Base-by-base conservation (phyloP, 2,888 invertebrate species). In the Imbricaverruca yamaguchii region DNA sequence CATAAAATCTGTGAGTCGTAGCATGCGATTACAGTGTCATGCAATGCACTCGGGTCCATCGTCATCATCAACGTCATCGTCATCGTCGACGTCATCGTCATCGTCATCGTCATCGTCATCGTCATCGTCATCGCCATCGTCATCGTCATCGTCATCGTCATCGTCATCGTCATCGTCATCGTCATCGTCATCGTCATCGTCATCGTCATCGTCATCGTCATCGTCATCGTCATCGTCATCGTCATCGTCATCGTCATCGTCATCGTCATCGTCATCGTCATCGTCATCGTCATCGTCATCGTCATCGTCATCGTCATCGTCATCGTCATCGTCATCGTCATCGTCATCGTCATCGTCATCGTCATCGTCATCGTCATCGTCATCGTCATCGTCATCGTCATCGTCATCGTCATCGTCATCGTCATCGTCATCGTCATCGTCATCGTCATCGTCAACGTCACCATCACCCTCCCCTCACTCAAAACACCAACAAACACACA, bases 361-460 rank as follows among this genome's bases (percentile, higher is more conserved):
- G 57, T 80, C 80, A 80, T 80, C 80, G 57, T 80, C 80, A 80
- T 80, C 80, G 57, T 80, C 80, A 80, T 80, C 80, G 57, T 80
- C 80, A 80, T 80, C 56, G 57, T 80, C 80, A 80, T 80, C 56
- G 57, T 80, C 56, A 80, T 80, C 56, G 57, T 80, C 56, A 80
- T 80, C 56, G 57, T 80, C 56, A 80, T 80, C 56, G 57, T 80
- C 56, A 80, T 80, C n/a, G 57, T 80, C 57, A 23, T 12, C 15
- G 15, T 13, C 25, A 77, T 13, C 25, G 23, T 18, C 15, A 23
- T 18, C 25, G 23, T 13, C 25, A 23, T 77, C 23, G 13, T 77
- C 25, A 13, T 77, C 25, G 13, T 77, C 25, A 13, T 77, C 77
- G 13, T 77, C n/a, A 18, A n/a, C n/a, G n/a, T n/a, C n/a, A n/a